Evolutionary conservation across 2,888 invertebrate species (phyloP), one percentile per base, ranked within the genome.

Genomic region (Vanessa cardui): DNA sequence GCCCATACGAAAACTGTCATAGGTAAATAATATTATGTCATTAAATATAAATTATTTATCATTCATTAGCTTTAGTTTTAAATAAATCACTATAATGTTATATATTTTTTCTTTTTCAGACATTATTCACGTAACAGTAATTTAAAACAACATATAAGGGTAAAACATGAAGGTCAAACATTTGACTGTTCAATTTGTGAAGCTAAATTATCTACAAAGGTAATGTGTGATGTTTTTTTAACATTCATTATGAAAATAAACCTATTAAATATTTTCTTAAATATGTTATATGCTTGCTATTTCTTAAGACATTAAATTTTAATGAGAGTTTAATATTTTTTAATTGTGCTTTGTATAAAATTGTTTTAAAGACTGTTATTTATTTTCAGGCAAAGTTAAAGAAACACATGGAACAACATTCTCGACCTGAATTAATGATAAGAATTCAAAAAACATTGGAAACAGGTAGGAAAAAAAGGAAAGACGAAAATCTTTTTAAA

Each of bases 121-220:
- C 80, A 82, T 65, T 95, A 94, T 79, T 84, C 88, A 6, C 92
- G 91, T 70, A 92, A 92, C 72, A 90, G 87, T 52, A 95, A 94
- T 84, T 84, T 95, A 21, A 89, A 86, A 2, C 88, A 92, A 64
- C 95, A 95, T 73, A 86, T 94, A 66, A 74, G 85, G 65, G 83
- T 83, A 2, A 89, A 85, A 46, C 95, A 95, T 76, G 78, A 90
- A 20, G 90, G 90, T 2, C 75, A 88, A 6, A 93, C 82, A 50
- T 93, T 92, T 78, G 80, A 86, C 54, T 94, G 94, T 74, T 76
- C 77, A 12, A 74, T 91, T 3, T 92, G 92, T 73, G 73, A 79
- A 50, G 84, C 84, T 47, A 76, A 83, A 71, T 72, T 91, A 56
- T 83, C 84, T 21, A 84, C 88, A 44, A 89, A 90, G 87, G 92